These are phyloP conservation scores for Dasypolia templi DNA, from an alignment of 2,888 invertebrate genomes.

Conservation along the genomic window DNA sequence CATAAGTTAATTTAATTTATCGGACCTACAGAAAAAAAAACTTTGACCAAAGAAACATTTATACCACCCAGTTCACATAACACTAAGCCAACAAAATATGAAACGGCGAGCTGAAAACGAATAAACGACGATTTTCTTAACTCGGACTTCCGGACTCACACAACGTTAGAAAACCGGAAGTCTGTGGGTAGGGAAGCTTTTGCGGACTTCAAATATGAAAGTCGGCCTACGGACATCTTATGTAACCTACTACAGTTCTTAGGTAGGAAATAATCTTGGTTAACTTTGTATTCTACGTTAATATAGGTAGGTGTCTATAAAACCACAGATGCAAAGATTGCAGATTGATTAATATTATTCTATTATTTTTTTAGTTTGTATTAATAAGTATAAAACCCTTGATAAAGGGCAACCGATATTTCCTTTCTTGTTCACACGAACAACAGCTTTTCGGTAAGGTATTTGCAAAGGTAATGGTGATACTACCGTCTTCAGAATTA, in stretches of 20 bases:
- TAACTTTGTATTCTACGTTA: neutral
- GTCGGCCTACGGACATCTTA: constrained; percentile 33
- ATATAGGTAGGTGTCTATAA: neutral
- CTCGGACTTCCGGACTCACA: constrained; percentile 58
- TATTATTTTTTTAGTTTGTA: no score
- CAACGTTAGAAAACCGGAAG: constrained; percentile 58
- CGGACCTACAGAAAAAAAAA: neutral
- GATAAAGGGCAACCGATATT: neutral
- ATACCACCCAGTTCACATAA: neutral
- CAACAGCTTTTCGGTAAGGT: no score
- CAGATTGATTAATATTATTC: neutral
- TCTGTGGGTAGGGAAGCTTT: constrained; percentile 52
- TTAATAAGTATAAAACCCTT: neutral
- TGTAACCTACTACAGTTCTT: constrained; percentile 11
- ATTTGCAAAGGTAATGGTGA: no score
- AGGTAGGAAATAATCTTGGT: neutral
- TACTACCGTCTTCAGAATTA: neutral
- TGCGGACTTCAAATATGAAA: constrained; percentile 47
- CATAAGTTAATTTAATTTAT: neutral
- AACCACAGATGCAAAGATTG: neutral
- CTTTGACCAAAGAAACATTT: neutral
- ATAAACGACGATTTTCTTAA: constrained; percentile 59
- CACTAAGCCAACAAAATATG: constrained; percentile 40
- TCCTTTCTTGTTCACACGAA: neutral
- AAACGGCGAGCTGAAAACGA: constrained; percentile 46